phyloP scores from a whole-genome alignment of 2,888 invertebrate species.

The Slavum lentiscoides region DNA sequence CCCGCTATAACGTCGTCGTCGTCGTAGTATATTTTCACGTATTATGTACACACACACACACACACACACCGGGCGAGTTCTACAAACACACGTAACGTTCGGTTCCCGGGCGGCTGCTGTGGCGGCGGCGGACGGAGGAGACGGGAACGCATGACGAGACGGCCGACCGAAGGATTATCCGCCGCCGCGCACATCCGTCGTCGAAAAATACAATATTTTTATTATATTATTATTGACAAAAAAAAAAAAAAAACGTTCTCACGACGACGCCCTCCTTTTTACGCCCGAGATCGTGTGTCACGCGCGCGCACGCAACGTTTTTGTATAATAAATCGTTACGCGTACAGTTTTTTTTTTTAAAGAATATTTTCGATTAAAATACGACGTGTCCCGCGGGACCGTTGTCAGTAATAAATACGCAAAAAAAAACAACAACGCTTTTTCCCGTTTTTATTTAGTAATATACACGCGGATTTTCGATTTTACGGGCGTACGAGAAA shows the following conservation, averaged over 20 bases:
- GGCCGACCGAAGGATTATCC: constrained; percentile 25
- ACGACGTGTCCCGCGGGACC: too few relatives aligned
- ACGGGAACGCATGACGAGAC: constrained; percentile 25
- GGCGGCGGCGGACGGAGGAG: not conserved
- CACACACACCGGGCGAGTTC: not conserved
- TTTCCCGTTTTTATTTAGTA: too few relatives aligned
- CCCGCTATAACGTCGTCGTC: not conserved
- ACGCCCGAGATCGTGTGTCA: too few relatives aligned
- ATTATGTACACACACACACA: not conserved
- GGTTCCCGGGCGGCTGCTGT: not conserved
- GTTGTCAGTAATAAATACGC: too few relatives aligned
- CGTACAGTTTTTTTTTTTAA: too few relatives aligned
- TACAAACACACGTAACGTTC: not conserved
- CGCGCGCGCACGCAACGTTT: too few relatives aligned
- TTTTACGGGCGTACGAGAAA: too few relatives aligned
- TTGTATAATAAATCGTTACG: too few relatives aligned
- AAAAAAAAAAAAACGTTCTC: not conserved
- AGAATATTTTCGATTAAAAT: too few relatives aligned
- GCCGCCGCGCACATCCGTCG: constrained; percentile 9
- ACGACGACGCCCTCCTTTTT: constrained; percentile 19
- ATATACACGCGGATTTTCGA: too few relatives aligned
- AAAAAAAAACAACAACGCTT: too few relatives aligned
- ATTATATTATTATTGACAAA: not conserved
- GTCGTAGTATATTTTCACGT: not conserved
- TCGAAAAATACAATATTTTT: not conserved